A percentile compares a stretch with the other conserved stretches of the same genome.
phyloP scores from a whole-genome alignment of 2,797 vertebrate species.

The Paratrypauchen microcephalus region DNA sequence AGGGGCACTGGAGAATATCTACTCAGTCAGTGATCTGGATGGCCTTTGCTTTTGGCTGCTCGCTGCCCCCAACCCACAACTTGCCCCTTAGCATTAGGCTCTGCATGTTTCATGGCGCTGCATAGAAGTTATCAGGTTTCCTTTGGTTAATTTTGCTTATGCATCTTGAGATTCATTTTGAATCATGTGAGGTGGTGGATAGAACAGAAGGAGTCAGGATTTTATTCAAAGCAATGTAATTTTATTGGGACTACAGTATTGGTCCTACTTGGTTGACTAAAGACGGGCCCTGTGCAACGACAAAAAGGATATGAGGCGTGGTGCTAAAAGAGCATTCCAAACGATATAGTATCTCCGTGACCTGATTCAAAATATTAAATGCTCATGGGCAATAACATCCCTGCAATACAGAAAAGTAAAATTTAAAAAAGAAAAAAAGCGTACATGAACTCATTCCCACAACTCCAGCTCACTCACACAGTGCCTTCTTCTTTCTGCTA shows the following conservation, averaged over 20 bases:
- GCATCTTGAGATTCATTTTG: slow-evolving; percentile 37
- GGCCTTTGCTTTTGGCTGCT: slow-evolving; percentile 64
- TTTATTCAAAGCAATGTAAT: not conserved
- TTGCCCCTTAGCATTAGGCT: slow-evolving; percentile 72
- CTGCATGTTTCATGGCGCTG: slow-evolving; percentile 73
- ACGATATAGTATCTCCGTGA: not conserved
- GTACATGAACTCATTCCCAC: not conserved
- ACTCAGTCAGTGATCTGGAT: slow-evolving; percentile 42
- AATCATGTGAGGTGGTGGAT: slow-evolving; percentile 16
- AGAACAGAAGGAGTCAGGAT: not conserved
- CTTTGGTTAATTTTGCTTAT: slow-evolving; percentile 42
- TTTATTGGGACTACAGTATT: not conserved
- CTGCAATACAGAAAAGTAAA: too few relatives aligned
- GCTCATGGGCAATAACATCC: too few relatives aligned
- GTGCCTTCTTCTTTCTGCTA: not conserved
- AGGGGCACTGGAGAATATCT: slow-evolving; percentile 75
- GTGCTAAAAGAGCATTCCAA: not conserved
- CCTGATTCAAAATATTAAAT: not conserved
- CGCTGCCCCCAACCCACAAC: slow-evolving; percentile 48
- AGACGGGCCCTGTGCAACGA: not conserved
- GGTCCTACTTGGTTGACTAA: not conserved
- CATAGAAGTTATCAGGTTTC: slow-evolving; percentile 58
- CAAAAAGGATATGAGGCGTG: too few relatives aligned
- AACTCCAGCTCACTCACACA: not conserved
- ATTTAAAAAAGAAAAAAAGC: not conserved